Base-by-base conservation (phyloP, 1,140 invertebrate species). In the Halotydeus destructor region DNA sequence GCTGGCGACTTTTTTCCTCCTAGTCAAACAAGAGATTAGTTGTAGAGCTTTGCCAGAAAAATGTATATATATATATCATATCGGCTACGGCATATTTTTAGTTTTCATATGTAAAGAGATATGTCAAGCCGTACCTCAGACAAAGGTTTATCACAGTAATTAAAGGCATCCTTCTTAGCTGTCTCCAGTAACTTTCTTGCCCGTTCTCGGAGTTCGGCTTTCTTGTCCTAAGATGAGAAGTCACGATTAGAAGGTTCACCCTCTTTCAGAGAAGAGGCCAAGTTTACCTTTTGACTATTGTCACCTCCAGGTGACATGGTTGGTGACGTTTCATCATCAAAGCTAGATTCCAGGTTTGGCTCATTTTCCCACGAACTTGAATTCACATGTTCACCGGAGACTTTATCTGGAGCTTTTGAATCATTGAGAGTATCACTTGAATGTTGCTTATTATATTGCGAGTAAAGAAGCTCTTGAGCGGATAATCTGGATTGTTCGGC, bases 181-280 rank as follows among this genome's bases (percentile, higher is more conserved):
- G 83, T 78, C 59, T 91, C 82, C 50, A 91, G 68, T 59, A 94
- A 68, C 57, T 81, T 70, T 57, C 81, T 74, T 40, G 85, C 85
- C 63, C 80, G 67, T 68, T 89, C 83, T 59, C 81, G 78, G 50
- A 91, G 49, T 46, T 65, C 61, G 37, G 60, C 58, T 39, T 65
- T 58, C 19, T 61, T 51, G 14, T 5, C 23, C 24, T 12, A 22
- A 38, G 3, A 19, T 3, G 19, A 19, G 21, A 35, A 11, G 3
- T 18, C 19, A 36, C 3, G 12, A 6, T 21, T 19, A 5, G 14
- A 16, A 5, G n/a, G 34, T 2, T 16, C 12, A 36, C n/a, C n/a
- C n/a, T 16, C n/a, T 38, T 14, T 23, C 16, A 25, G 19, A 11
- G 14, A 9, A 25, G 21, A 19, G 16, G 36, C 18, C 9, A 30